Evolutionary conservation across 2,113 vertebrate genomes (phyloP).

Genomic region (Eulacestoma nigropectus): DNA sequence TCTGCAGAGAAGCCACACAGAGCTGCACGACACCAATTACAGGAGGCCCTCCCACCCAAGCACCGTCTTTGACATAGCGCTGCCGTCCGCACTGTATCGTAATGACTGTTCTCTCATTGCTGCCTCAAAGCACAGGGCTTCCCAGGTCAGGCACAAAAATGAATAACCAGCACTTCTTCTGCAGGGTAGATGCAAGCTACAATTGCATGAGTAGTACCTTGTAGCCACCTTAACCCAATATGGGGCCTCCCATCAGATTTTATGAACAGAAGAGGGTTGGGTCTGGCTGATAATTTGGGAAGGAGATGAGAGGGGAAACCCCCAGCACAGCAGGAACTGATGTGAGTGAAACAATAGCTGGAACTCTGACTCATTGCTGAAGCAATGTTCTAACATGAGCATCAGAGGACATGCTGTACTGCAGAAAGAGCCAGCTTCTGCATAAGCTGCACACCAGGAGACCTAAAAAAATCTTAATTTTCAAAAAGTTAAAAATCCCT

Average conservation of each 20-base stretch:
- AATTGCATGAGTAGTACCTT: neutral
- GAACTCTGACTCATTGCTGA: constrained; percentile 42
- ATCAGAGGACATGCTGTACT: constrained; percentile 31
- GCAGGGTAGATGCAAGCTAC: neutral
- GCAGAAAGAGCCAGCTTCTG: neutral
- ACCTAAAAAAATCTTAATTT: neutral
- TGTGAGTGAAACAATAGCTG: constrained; percentile 45
- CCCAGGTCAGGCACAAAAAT: neutral
- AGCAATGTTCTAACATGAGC: constrained; percentile 1
- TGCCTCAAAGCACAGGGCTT: neutral
- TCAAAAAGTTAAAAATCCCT: neutral
- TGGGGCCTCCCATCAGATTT: neutral
- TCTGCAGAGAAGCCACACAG: neutral
- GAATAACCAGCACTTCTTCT: neutral
- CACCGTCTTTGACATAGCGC: fast-evolving
- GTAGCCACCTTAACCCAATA: neutral
- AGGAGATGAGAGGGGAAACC: constrained; percentile 27
- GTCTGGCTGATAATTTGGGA: constrained; percentile 8
- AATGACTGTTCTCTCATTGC: neutral
- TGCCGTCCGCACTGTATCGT: fast-evolving
- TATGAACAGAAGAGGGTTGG: neutral
- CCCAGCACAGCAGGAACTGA: neutral
- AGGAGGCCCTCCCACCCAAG: neutral
- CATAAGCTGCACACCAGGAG: neutral
- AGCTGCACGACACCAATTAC: neutral